Conservation (phyloP, 2,888 invertebrate species). For the Drosophila stalkeri region DNA sequence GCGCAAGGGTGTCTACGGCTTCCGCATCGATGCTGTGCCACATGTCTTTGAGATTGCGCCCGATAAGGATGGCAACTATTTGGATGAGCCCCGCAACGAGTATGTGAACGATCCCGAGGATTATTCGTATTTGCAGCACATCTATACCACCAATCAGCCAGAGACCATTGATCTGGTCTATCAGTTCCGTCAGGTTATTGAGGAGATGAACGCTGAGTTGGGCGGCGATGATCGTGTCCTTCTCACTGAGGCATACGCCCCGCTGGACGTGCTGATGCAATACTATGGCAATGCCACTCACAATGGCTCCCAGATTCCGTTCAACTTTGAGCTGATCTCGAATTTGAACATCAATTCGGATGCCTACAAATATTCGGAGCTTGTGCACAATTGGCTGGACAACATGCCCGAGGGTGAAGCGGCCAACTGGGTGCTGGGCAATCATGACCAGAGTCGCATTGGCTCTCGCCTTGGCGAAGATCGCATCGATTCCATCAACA, state of each 20-base stretch:
- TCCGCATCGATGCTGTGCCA: slow-evolving; percentile 89
- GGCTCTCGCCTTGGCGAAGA: slow-evolving; percentile 89
- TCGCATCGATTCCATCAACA: slow-evolving; percentile 91
- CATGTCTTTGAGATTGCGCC: slow-evolving; percentile 77
- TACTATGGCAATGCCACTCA: slow-evolving; percentile 86
- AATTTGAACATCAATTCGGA: slow-evolving; percentile 86
- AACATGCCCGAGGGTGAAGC: slow-evolving; percentile 87
- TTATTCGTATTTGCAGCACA: slow-evolving; percentile 86
- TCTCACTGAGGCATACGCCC: slow-evolving; percentile 88
- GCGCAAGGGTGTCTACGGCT: slow-evolving; percentile 92
- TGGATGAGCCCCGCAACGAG: slow-evolving; percentile 87
- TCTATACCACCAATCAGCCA: slow-evolving; percentile 87
- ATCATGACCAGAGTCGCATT: slow-evolving; percentile 90
- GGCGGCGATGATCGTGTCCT: slow-evolving; percentile 86
- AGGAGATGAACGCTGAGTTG: slow-evolving; percentile 84
- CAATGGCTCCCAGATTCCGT: slow-evolving; percentile 88
- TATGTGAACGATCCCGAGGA: slow-evolving; percentile 85
- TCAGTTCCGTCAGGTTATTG: slow-evolving; percentile 87
- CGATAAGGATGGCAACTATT: slow-evolving; percentile 77
- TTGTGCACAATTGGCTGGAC: slow-evolving; percentile 87
- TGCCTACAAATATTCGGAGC: slow-evolving; percentile 86
- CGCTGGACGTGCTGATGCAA: slow-evolving; percentile 86
- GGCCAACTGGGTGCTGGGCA: slow-evolving; percentile 91
- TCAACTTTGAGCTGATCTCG: slow-evolving; percentile 88
- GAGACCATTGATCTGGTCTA: slow-evolving; percentile 87